Evolutionary conservation across 2,113 vertebrate genomes (phyloP).

Genomic region (Gambusia affinis): DNA sequence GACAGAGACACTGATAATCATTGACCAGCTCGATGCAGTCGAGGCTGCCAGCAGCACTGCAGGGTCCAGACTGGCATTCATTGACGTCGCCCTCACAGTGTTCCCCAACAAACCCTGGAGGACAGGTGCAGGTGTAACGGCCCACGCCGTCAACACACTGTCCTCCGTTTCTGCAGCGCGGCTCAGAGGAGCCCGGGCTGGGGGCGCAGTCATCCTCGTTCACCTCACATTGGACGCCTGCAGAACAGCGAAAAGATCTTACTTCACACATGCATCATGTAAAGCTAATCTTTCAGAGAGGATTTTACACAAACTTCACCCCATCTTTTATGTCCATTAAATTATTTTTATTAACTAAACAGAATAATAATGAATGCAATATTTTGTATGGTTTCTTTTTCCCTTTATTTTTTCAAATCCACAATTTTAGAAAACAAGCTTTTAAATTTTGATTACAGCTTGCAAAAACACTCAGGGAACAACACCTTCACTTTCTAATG

Average conservation of each 20-base stretch:
- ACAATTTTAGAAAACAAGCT: too few relatives aligned
- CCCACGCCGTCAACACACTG: slow-evolving; percentile 89
- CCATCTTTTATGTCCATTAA: not conserved
- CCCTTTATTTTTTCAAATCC: too few relatives aligned
- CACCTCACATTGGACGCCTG: slow-evolving; percentile 88
- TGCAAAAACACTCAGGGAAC: too few relatives aligned
- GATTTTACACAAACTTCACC: not conserved
- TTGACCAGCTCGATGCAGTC: slow-evolving; percentile 91
- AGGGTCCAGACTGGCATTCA: slow-evolving; percentile 90
- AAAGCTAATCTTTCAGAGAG: not conserved
- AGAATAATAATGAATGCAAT: too few relatives aligned
- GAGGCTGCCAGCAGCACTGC: slow-evolving; percentile 84
- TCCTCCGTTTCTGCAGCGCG: slow-evolving; percentile 88
- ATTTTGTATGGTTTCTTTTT: too few relatives aligned
- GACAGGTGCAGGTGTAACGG: slow-evolving; percentile 87
- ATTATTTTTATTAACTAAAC: too few relatives aligned
- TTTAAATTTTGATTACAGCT: too few relatives aligned
- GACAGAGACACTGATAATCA: slow-evolving; percentile 89
- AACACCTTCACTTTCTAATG: too few relatives aligned
- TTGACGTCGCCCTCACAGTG: slow-evolving; percentile 94
- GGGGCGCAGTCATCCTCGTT: slow-evolving; percentile 87
- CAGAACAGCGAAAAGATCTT: not conserved
- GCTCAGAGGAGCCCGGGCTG: slow-evolving; percentile 64
- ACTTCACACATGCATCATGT: not conserved
- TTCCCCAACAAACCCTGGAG: slow-evolving; percentile 88